Percentiles rank a stretch among this genome's conserved stretches.
These are phyloP conservation scores for Brachyalestes nurse DNA, from an alignment of 2,797 vertebrate species.

Conservation along the genomic window DNA sequence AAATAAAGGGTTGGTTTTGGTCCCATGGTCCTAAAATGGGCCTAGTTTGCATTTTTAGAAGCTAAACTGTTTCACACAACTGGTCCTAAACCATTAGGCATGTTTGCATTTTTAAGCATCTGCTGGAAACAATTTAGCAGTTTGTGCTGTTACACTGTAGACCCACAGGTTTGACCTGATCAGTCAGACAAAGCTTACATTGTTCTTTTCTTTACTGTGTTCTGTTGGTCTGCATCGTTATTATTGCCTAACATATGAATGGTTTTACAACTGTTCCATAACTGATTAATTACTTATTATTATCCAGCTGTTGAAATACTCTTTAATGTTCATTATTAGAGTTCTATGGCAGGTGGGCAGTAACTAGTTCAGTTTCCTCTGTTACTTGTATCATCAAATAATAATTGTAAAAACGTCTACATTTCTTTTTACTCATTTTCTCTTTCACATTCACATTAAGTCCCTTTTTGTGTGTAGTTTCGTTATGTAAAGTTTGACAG, in stretches of 20 bases:
- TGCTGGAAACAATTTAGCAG: constrained; percentile 54
- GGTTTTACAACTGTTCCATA: neutral
- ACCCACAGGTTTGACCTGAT: constrained; percentile 17
- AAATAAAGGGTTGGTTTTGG: neutral
- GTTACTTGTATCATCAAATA: no score
- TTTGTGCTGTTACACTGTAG: constrained; percentile 40
- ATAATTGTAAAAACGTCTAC: no score
- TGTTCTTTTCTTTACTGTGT: constrained; percentile 34
- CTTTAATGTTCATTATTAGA: neutral
- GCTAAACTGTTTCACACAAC: neutral
- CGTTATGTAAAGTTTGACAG: no score
- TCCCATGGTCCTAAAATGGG: neutral
- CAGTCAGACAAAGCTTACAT: neutral
- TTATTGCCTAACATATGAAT: neutral
- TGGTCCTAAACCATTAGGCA: constrained; percentile 22
- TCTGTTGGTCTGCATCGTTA: neutral
- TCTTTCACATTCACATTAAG: no score
- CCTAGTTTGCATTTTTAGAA: neutral
- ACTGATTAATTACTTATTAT: neutral
- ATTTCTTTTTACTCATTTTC: no score
- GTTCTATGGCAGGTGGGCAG: neutral
- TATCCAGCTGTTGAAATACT: neutral
- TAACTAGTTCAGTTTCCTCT: no score
- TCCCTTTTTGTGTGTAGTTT: no score
- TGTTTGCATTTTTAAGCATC: constrained; percentile 18